Base-by-base conservation (phyloP, 2,113 vertebrate genomes). In the Carassius carassius region DNA sequence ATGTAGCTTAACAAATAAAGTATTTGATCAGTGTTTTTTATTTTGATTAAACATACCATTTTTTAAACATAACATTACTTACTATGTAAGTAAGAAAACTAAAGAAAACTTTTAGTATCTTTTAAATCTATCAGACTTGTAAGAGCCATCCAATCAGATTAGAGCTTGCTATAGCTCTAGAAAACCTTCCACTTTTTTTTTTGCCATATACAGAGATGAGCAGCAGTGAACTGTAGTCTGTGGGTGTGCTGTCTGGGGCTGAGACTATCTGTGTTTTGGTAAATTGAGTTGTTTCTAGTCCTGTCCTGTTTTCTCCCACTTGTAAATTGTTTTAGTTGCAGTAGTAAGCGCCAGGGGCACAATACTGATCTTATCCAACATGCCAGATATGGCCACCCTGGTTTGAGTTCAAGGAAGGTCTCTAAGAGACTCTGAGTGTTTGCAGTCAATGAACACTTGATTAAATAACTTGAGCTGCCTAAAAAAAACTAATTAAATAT, bases 211-310 rank as follows among this genome's bases (percentile, higher is more conserved):
- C 41, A 47, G 37, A 73, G 3, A 73, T 73, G 70, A 47, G 44
- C 37, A 44, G 41, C 37, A 25, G 21, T 74, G 70, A 47, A 13
- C 41, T 74, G n/a, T 47, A 3, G 41, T 74, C 12, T 74, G 70
- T 25, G 21, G n/a, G 41, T 74, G n/a, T 74, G 70, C n/a, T 47
- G 21, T 72, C 69, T 70, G 67, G 21, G 29, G 67, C 67, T 70
- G 67, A 2, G 17, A 12, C 19, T 70, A 35, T 72, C 35, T 44
- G 41, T 49, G 41, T 41, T 70, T 70, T 37, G 9, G 67, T 21
- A 21, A 47, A 73, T 73, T 47, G 70, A 73, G 41, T 73, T 74
- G n/a, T 74, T 49, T 74, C 70, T n/a, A 23, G 21, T 16, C 70
- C 12, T 47, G 70, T 41, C n/a, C 70, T 44, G 11, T 25, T 49